Evolutionary conservation across 2,113 vertebrate genomes (phyloP).

Genomic region (Diglossa brunneiventris): DNA sequence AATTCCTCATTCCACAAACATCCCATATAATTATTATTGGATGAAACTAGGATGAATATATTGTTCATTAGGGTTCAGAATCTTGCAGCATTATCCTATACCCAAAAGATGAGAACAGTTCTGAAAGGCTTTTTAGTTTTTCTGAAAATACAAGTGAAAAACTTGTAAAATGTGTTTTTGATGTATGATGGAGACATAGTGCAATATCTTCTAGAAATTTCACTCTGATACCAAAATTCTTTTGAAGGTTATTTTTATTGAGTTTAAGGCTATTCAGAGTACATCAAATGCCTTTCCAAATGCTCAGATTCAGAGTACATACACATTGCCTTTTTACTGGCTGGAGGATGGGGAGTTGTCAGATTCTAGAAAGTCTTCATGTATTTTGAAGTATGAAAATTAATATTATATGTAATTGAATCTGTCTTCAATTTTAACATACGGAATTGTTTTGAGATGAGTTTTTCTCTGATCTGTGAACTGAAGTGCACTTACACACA

Average conservation of each 20-base stretch:
- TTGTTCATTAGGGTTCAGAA: neutral
- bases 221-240: neutral
- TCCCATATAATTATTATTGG: neutral
- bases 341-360: neutral
- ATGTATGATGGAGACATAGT: neutral
- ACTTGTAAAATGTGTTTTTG: neutral
- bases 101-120: neutral
- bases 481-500: fast-evolving
- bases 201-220: neutral
- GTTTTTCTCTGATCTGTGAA: neutral
- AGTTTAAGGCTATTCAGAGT: neutral
- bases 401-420: neutral
- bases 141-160: neutral
- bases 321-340: neutral
- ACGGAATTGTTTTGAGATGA: neutral
- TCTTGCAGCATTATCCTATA: neutral
- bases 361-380: neutral
- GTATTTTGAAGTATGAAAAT: neutral
- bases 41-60: neutral
- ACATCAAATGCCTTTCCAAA: neutral
- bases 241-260: neutral
- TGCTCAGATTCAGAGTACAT: neutral
- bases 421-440: neutral
- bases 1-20: neutral
- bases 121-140: neutral